A percentile compares a stretch with the other conserved stretches of the same genome.
phyloP scores from a whole-genome alignment of 1,140 invertebrate species.

The Lucilia sericata region DNA sequence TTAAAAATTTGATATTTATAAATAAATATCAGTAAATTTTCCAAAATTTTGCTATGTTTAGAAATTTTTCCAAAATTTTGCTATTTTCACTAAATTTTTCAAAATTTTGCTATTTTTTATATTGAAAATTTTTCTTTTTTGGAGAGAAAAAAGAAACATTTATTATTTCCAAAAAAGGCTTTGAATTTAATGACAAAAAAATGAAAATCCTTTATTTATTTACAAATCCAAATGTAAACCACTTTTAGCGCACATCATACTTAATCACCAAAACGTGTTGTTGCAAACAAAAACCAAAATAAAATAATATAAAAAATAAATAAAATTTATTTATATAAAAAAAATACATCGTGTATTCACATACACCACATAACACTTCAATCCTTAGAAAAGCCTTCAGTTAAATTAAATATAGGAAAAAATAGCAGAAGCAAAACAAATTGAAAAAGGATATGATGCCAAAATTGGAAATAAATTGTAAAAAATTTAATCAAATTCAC shows the following conservation, averaged over 20 bases:
- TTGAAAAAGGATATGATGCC: constrained; percentile 23
- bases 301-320: neutral
- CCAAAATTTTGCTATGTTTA: too few species aligned
- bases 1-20: too few species aligned
- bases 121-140: too few species aligned
- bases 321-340: constrained; percentile 14
- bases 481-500: constrained; percentile 24
- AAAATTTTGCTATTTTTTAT: too few species aligned
- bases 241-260: neutral
- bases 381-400: constrained; percentile 16
- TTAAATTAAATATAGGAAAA: constrained; percentile 2
- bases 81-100: too few species aligned
- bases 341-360: neutral
- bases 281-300: neutral
- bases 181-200: too few species aligned
- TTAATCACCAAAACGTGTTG: constrained; percentile 25
- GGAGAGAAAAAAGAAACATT: too few species aligned
- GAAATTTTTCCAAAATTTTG: too few species aligned
- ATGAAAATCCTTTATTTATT: too few species aligned
- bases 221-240: neutral
- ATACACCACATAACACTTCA: neutral
- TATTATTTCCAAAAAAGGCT: too few species aligned
- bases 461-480: constrained; percentile 25
- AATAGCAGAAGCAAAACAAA: neutral
- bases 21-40: too few species aligned